Percentiles rank a stretch among this genome's conserved stretches.
These are phyloP conservation scores for Valencia hispanica DNA, from an alignment of 2,797 vertebrate species.

Conservation along the genomic window DNA sequence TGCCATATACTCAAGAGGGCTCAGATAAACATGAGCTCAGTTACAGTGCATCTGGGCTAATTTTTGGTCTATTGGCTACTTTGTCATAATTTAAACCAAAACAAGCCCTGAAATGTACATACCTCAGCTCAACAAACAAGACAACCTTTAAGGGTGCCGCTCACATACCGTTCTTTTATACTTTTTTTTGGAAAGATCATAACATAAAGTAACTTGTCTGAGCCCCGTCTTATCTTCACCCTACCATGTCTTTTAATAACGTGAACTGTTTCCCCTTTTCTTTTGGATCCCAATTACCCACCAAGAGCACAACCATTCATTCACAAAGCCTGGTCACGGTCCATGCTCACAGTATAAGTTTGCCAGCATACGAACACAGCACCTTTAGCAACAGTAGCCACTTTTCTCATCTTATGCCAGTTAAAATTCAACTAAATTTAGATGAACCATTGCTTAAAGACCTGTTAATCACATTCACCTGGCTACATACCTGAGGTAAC, in stretches of 20 bases:
- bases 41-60: constrained; percentile 14
- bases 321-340: constrained; percentile 68
- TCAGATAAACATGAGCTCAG: constrained; percentile 11
- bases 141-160: constrained; percentile 11
- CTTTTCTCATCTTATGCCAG: constrained; percentile 53
- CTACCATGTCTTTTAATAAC: constrained; percentile 49
- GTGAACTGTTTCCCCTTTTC: constrained; percentile 49
- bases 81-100: constrained; percentile 35
- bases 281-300: constrained; percentile 74
- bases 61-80: constrained; percentile 12
- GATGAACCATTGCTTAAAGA: constrained; percentile 23
- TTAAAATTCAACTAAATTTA: constrained; percentile 46
- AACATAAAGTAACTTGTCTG: constrained; percentile 38
- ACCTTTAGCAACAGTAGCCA: constrained; percentile 39
- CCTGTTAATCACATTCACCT: constrained; percentile 35
- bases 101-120: not conserved
- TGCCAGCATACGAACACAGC: constrained; percentile 62
- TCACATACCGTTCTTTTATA: constrained; percentile 11
- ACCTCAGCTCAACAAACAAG: constrained; percentile 14
- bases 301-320: constrained; percentile 70
- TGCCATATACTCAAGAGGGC: constrained; percentile 23
- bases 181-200: constrained; percentile 23
- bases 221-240: constrained; percentile 32
- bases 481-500: constrained; percentile 37
- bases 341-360: constrained; percentile 36